phyloP scores from a whole-genome alignment of 2,797 vertebrate species.

The Eleutherodactylus coqui region DNA sequence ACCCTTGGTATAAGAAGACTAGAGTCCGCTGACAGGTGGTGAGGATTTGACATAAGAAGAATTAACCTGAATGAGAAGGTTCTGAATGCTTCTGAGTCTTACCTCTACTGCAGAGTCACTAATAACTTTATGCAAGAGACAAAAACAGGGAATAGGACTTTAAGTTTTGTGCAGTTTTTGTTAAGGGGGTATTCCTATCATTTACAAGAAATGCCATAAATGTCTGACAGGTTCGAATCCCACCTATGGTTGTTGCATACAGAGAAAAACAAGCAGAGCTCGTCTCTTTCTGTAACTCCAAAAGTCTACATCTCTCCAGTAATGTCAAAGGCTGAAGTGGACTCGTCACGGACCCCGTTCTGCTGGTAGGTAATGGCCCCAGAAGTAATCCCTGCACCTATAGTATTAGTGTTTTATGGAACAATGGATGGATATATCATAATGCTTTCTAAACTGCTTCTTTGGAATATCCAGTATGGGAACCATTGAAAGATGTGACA shows the following conservation, averaged over 20 bases:
- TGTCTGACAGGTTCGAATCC: background rate
- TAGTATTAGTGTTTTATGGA: no score
- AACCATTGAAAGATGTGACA: no score
- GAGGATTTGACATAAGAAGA: constrained; percentile 24
- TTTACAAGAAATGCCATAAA: background rate
- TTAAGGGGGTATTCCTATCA: background rate
- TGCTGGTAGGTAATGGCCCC: no score
- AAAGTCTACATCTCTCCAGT: background rate
- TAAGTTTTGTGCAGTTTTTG: background rate
- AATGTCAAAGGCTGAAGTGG: background rate
- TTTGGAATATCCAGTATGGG: no score
- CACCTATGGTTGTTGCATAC: background rate
- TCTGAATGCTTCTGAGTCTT: background rate
- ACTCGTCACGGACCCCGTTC: no score
- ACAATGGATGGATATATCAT: no score
- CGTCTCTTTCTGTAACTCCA: background rate
- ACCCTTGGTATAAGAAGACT: constrained; percentile 27
- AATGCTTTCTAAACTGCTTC: no score
- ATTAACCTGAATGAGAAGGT: background rate
- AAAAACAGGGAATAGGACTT: background rate
- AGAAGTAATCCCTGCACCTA: no score
- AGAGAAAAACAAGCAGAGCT: background rate
- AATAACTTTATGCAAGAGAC: background rate
- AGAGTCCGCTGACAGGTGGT: constrained; percentile 7
- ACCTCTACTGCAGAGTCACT: background rate